Percentiles rank a stretch among this genome's conserved stretches.
phyloP scores from a whole-genome alignment of 53 echinoderm and acorn worm species.

The Mesocentrotus franciscanus region DNA sequence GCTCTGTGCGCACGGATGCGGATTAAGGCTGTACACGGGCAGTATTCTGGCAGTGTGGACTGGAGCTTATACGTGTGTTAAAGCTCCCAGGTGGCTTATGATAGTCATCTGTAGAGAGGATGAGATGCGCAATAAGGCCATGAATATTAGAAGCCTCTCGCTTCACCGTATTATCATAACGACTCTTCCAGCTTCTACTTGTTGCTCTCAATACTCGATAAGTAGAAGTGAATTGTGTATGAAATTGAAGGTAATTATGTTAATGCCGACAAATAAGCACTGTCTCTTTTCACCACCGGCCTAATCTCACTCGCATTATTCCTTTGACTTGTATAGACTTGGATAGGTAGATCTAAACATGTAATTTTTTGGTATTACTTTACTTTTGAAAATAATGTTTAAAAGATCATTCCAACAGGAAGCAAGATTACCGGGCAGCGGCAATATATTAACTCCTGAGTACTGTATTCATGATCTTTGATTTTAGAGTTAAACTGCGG shows the following conservation, averaged over 20 bases:
- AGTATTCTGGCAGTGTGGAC: neutral
- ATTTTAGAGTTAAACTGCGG: too few relatives aligned
- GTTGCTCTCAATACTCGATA: constrained; percentile 18
- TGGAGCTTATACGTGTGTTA: neutral
- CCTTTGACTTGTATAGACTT: neutral
- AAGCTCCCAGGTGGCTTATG: constrained; percentile 36
- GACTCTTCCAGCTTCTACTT: constrained; percentile 46
- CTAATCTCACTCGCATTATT: neutral
- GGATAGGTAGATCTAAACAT: too few relatives aligned
- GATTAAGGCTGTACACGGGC: neutral
- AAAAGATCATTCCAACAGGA: too few relatives aligned
- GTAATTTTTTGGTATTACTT: too few relatives aligned
- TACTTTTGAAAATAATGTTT: too few relatives aligned
- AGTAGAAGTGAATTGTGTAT: constrained; percentile 25
- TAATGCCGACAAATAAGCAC: constrained; percentile 30
- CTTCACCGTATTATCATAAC: constrained; percentile 50
- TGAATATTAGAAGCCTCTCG: constrained; percentile 51
- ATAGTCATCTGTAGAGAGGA: constrained; percentile 27
- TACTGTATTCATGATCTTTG: too few relatives aligned
- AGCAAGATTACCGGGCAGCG: too few relatives aligned
- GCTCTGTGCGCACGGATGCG: neutral
- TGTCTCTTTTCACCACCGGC: neutral
- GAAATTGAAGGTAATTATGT: constrained; percentile 20
- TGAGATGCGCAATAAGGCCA: constrained; percentile 19
- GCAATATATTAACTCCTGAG: too few relatives aligned